Evolutionary conservation across 2,113 vertebrate genomes (phyloP).

Genomic region (Arvicanthis niloticus): DNA sequence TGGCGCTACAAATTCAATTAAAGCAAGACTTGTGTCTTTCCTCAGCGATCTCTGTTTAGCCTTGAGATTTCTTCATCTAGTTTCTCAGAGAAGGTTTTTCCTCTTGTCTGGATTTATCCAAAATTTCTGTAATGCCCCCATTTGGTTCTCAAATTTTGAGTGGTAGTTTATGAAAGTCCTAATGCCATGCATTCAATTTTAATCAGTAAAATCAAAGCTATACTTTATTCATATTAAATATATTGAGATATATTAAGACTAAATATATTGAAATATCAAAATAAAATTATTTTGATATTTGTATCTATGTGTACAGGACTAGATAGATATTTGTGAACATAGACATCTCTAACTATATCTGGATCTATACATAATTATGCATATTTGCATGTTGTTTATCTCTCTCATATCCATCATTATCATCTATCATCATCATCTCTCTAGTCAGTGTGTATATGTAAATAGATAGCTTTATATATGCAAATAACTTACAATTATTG

Average conservation of each 20-base stretch:
- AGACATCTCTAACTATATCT: neutral
- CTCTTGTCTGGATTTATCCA: constrained; percentile 39
- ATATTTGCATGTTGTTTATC: constrained; percentile 26
- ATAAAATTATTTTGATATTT: constrained; percentile 12
- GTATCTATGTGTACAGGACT: neutral
- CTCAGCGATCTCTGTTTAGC: constrained; percentile 18
- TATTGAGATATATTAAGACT: neutral
- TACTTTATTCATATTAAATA: constrained; percentile 24
- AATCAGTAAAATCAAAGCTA: constrained; percentile 50
- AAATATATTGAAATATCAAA: too few species aligned
- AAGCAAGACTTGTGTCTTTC: neutral
- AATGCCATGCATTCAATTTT: neutral
- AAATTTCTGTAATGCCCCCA: constrained; percentile 9
- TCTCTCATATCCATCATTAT: neutral
- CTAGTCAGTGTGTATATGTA: neutral
- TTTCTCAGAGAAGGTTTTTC: constrained; percentile 19
- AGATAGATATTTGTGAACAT: neutral
- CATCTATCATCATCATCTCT: neutral
- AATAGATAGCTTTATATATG: constrained; percentile 29
- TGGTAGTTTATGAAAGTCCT: constrained; percentile 39
- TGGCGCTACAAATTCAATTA: constrained; percentile 11
- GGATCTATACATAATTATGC: neutral
- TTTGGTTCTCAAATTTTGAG: constrained; percentile 49
- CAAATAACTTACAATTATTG: constrained; percentile 40
- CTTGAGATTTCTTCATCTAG: constrained; percentile 43